Evolutionary conservation across 2,888 invertebrate species (phyloP).

Genomic region (Dinocampus coccinellae): DNA sequence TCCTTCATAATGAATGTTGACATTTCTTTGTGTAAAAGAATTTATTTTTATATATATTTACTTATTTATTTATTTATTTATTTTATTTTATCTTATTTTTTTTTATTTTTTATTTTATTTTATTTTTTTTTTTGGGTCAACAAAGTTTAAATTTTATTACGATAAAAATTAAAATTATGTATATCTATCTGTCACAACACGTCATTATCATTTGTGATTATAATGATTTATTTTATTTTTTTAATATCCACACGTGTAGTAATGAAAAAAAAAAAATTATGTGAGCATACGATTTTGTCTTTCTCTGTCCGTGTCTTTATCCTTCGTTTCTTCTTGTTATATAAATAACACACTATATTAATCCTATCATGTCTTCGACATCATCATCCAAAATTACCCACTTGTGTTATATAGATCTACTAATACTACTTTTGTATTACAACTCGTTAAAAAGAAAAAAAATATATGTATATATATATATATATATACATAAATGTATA

Average conservation of each 20-base stretch:
- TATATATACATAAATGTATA: background rate
- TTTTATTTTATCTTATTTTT: constrained; percentile 14
- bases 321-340: background rate
- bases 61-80: constrained; percentile 11
- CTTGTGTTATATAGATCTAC: background rate
- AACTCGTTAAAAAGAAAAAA: constrained; percentile 8
- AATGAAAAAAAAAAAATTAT: background rate
- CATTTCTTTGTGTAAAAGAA: constrained; percentile 20
- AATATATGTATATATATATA: background rate
- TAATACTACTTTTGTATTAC: constrained; percentile 11
- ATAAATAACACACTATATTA: background rate
- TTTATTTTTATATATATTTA: background rate
- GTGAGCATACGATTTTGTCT: background rate
- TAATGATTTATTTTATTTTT: background rate
- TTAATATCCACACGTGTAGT: background rate
- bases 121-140: background rate
- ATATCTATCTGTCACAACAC: background rate
- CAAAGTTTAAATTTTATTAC: too few relatives aligned
- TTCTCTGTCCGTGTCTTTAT: background rate
- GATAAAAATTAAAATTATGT: background rate
- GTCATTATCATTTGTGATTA: background rate
- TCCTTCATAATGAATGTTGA: constrained; percentile 30
- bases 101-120: background rate
- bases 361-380: background rate
- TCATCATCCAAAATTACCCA: background rate